phyloP scores from a whole-genome alignment of 1,140 invertebrate species.

The Cydia strobilella region DNA sequence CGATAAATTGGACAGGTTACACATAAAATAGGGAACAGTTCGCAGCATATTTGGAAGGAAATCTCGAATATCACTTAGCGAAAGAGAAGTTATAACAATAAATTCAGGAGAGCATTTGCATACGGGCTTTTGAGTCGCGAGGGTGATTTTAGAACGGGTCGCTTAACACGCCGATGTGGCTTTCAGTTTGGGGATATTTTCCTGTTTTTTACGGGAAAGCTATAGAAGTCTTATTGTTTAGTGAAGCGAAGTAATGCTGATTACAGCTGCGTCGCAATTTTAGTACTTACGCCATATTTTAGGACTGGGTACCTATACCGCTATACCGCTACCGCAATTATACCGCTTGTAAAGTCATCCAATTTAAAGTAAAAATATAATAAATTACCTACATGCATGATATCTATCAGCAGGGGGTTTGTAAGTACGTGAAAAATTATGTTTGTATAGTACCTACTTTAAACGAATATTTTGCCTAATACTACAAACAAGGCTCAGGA shows the following conservation, averaged over 20 bases:
- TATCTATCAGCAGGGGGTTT: too few species aligned
- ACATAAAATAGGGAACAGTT: constrained; percentile 60
- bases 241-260: constrained; percentile 11
- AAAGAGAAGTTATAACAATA: constrained; percentile 73
- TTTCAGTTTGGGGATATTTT: constrained; percentile 49
- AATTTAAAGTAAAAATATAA: too few species aligned
- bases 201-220: constrained; percentile 49
- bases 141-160: constrained; percentile 66
- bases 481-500: too few species aligned
- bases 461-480: too few species aligned
- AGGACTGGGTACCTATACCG: background rate
- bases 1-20: constrained; percentile 46
- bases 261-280: background rate
- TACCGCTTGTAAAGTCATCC: too few species aligned
- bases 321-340: too few species aligned
- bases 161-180: constrained; percentile 60
- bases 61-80: constrained; percentile 77
- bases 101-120: constrained; percentile 75
- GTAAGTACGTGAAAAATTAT: too few species aligned
- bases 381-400: too few species aligned
- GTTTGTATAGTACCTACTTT: too few species aligned
- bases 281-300: background rate
- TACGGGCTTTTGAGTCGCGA: constrained; percentile 59
- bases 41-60: constrained; percentile 64
- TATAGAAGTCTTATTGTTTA: constrained; percentile 2